Evolutionary conservation across 2,888 invertebrate genomes (phyloP).

Genomic region (Auanema freiburgensis): DNA sequence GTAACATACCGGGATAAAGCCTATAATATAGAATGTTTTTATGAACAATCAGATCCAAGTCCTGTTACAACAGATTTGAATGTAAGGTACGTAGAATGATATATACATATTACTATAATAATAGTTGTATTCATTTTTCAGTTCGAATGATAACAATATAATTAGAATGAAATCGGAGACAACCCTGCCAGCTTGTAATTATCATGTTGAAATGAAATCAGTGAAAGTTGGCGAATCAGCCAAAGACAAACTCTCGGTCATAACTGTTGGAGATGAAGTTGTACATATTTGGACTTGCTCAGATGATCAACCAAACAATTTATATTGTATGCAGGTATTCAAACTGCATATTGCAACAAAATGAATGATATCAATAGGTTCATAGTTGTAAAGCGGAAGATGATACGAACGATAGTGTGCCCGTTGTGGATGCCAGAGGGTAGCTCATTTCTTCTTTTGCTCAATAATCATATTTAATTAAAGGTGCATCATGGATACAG

Average conservation of each 20-base stretch:
- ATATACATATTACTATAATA: too few relatives aligned
- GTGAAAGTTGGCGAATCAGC: neutral
- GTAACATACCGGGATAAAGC: slow-evolving; percentile 19
- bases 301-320: slow-evolving; percentile 2
- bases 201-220: slow-evolving; percentile 14
- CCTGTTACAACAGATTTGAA: neutral
- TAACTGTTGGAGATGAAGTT: slow-evolving; percentile 17
- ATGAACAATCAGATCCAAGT: slow-evolving; percentile 1
- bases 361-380: slow-evolving; percentile 5
- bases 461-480: too few relatives aligned
- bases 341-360: too few relatives aligned
- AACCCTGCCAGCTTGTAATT: slow-evolving; percentile 13
- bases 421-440: slow-evolving; percentile 12
- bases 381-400: slow-evolving; percentile 11
- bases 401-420: slow-evolving; percentile 6
- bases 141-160: slow-evolving; percentile 3
- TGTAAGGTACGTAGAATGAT: neutral
- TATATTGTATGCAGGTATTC: slow-evolving; percentile 19
- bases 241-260: neutral
- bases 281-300: slow-evolving; percentile 20
- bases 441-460: neutral
- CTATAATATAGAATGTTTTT: slow-evolving; percentile 20
- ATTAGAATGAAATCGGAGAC: slow-evolving; percentile 14
- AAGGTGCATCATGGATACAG: slow-evolving; percentile 12
- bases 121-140: neutral